Conservation (phyloP, 2,113 vertebrate species). For the Pelecanus crispus region DNA sequence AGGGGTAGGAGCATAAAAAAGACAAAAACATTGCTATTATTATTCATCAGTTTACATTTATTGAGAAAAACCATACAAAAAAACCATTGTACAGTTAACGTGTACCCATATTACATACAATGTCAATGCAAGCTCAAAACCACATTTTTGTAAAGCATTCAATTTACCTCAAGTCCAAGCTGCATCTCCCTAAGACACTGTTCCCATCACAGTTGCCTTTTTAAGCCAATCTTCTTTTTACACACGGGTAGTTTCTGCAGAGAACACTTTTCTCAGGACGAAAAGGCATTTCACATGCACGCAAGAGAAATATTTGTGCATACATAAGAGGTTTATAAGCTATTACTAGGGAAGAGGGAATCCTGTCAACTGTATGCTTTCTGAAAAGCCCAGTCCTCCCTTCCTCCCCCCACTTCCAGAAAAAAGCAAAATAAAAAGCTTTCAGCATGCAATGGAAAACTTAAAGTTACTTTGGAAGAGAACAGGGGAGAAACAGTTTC, state of each 20-base stretch:
- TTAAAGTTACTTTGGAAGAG: conserved; percentile 32
- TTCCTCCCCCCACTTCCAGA: conserved; percentile 10
- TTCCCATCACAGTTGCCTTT: conserved; percentile 83
- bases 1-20: conserved; percentile 20
- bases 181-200: conserved; percentile 88
- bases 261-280: conserved; percentile 87
- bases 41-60: conserved; percentile 77
- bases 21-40: conserved; percentile 50
- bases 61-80: conserved; percentile 77
- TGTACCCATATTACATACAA: conserved; percentile 75
- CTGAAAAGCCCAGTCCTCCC: conserved; percentile 55
- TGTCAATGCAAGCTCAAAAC: conserved; percentile 75
- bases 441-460: conserved; percentile 67
- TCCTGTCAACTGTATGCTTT: conserved; percentile 60
- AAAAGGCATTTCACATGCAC: conserved; percentile 85
- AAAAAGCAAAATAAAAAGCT: conserved; percentile 40
- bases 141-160: conserved; percentile 80
- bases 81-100: conserved; percentile 67
- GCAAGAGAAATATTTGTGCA: conserved; percentile 77
- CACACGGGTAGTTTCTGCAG: conserved; percentile 88
- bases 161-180: conserved; percentile 94
- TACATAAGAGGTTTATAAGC: conserved; percentile 67
- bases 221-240: conserved; percentile 87
- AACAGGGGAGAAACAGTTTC: conserved; percentile 51
- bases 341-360: conserved; percentile 69